Percentiles rank a stretch among this genome's conserved stretches.
Conservation (phyloP, 2,797 vertebrate genomes). For the Kryptolebias ocellatus region DNA sequence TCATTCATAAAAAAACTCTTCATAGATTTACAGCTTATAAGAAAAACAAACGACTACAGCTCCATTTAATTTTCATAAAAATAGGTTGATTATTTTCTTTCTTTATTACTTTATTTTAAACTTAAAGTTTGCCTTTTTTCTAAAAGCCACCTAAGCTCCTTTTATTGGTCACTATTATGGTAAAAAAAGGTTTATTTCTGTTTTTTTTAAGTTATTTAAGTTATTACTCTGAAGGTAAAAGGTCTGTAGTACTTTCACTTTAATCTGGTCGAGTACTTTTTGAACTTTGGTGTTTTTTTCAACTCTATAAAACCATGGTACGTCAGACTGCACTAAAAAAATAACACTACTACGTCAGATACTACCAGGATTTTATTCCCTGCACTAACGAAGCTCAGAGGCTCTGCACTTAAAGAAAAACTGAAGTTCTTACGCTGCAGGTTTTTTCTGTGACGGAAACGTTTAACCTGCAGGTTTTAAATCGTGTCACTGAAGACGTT, state of each 20-base stretch:
- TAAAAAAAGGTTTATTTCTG: not conserved
- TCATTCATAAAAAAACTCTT: too few species aligned
- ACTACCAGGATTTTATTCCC: conserved; percentile 7
- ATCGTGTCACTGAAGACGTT: not conserved
- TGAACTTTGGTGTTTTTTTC: conserved; percentile 30
- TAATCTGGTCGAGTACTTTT: conserved; percentile 31
- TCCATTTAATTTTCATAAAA: too few species aligned
- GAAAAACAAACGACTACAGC: too few species aligned
- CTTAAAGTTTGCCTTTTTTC: too few species aligned
- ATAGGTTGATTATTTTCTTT: too few species aligned
- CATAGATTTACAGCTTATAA: too few species aligned
- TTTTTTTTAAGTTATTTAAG: not conserved
- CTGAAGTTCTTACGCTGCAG: not conserved
- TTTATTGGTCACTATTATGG: too few species aligned
- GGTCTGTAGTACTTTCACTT: conserved; percentile 1
- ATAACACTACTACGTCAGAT: not conserved
- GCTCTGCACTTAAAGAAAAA: conserved; percentile 34
- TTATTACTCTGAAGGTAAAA: conserved; percentile 10
- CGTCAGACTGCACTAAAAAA: not conserved
- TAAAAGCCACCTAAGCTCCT: too few species aligned
- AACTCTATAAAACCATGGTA: not conserved
- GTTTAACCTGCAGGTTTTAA: conserved; percentile 1
- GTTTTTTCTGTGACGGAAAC: conserved; percentile 8
- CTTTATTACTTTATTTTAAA: too few species aligned
- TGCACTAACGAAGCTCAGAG: conserved; percentile 52